A percentile compares a stretch with the other conserved stretches of the same genome.
Evolutionary conservation across 2,888 invertebrate species (phyloP).

Genomic region (Sphaerophoria rueppellii): DNA sequence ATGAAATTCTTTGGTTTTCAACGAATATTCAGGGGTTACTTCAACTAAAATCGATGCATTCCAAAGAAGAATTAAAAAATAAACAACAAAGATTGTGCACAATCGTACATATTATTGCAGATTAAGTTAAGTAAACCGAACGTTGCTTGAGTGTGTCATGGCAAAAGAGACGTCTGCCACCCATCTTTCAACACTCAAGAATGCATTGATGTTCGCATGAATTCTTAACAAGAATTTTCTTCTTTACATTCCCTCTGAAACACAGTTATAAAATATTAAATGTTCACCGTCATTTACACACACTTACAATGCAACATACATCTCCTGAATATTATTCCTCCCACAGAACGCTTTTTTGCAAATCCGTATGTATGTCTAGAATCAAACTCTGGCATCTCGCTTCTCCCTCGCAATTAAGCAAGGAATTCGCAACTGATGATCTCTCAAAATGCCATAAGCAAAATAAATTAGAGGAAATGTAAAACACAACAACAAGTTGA

Average conservation of each 20-base stretch:
- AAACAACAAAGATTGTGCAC: not conserved
- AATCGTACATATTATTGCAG: not conserved
- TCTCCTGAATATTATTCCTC: too few species aligned
- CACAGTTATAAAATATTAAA: too few species aligned
- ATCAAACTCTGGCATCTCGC: not conserved
- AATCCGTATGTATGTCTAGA: not conserved
- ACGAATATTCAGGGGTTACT: too few species aligned
- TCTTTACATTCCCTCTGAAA: too few species aligned
- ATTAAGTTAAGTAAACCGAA: conserved; percentile 4
- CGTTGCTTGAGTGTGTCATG: not conserved
- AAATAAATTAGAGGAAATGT: conserved; percentile 19
- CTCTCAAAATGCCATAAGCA: conserved; percentile 12
- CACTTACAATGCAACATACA: too few species aligned
- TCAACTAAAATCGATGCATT: not conserved
- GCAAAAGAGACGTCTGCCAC: not conserved
- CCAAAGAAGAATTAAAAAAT: not conserved
- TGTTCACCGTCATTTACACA: too few species aligned
- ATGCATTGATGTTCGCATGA: conserved; percentile 25
- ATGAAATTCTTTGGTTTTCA: too few species aligned
- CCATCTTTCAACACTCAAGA: not conserved
- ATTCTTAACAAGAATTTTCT: conserved; percentile 15
- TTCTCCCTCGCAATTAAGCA: conserved; percentile 32
- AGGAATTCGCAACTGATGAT: conserved; percentile 36
- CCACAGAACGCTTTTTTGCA: not conserved
- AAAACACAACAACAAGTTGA: conserved; percentile 14